Base-by-base conservation (phyloP, 2,888 invertebrate species). In the Pediacus dermestoides region DNA sequence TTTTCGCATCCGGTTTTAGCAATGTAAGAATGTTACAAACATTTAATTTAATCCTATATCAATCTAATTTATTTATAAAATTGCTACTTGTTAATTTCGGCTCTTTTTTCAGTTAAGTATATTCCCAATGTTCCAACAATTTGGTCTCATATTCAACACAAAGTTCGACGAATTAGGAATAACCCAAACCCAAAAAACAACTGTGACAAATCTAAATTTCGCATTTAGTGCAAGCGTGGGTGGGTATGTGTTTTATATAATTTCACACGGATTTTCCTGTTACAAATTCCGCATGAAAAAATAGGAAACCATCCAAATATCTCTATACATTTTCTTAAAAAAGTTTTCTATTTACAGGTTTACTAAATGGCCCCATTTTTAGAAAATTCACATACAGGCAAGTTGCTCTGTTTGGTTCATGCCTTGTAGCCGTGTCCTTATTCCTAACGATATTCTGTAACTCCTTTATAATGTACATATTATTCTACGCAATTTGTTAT, bases 311-410 rank as follows among this genome's bases (percentile, higher is more conserved):
- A 14, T 30, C 25, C 18, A 21, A 2, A 10, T 13, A 4, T 33
- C 16, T 11, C 11, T n/a, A 32, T 10, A 11, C 18, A 10, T 32
- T 1, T 2, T 9, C 2, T 4, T 14, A 16, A 30, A 33, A 22
- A 23, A 7, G 10, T 23, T 27, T 45, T 39, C 43, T 45, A 44
- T 34, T 75, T 73, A 42, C 66, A 79, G 82, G 81, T 46, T 68
- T 86, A 37, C 72, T 81, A 11, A 85, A 85, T 66, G 85, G 85
- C 7, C 84, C 85, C 1, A 63, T 85, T 14, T 82, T 84, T 60
- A 76, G 77, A 46, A 76, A 73, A 31, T 85, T 77, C 51, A 76
- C 78, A 4, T 85, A 78, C 52, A 75, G 86, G 8, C 78, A 80
- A 70, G 78, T 84, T 2, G 81, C 81, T 0, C 55, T 85, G 14